Conservation (phyloP, 1,140 invertebrate genomes). For the Drosophila rufa region DNA sequence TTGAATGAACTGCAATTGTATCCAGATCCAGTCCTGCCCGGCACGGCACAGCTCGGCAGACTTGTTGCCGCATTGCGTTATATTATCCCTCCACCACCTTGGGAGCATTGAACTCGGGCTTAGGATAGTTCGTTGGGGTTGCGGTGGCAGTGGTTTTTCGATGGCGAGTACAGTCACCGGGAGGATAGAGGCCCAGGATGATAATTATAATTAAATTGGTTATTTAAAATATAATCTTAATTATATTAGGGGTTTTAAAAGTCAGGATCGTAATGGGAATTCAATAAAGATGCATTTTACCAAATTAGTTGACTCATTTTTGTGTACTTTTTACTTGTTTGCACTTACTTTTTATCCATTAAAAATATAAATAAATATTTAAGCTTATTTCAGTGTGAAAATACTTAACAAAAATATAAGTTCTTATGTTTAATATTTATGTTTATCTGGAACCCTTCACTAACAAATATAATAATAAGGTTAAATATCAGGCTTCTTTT, state of each 20-base stretch:
- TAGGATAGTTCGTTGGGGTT: constrained; percentile 44
- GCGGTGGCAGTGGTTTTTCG: constrained; percentile 16
- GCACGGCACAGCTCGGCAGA: constrained; percentile 31
- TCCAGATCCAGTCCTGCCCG: constrained; percentile 41
- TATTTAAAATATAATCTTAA: not conserved
- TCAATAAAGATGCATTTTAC: not conserved
- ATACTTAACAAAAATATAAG: too few species aligned
- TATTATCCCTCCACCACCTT: constrained; percentile 11
- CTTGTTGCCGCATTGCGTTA: constrained; percentile 44
- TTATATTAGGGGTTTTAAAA: too few species aligned
- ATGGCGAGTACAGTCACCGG: constrained; percentile 38
- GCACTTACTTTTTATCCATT: too few species aligned
- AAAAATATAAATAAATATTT: too few species aligned
- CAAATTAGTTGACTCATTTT: too few species aligned
- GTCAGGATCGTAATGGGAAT: not conserved
- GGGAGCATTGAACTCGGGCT: constrained; percentile 41
- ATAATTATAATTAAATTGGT: not conserved
- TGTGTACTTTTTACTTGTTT: too few species aligned
- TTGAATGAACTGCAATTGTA: constrained; percentile 67
- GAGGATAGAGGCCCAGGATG: not conserved
- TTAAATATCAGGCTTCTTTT: too few species aligned
- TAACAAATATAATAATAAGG: too few species aligned
- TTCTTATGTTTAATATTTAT: too few species aligned
- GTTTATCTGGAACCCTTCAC: too few species aligned
- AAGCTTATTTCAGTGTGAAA: too few species aligned